Base-by-base conservation (phyloP, 64 coral and sea anemone genomes). In the Montipora sp. region DNA sequence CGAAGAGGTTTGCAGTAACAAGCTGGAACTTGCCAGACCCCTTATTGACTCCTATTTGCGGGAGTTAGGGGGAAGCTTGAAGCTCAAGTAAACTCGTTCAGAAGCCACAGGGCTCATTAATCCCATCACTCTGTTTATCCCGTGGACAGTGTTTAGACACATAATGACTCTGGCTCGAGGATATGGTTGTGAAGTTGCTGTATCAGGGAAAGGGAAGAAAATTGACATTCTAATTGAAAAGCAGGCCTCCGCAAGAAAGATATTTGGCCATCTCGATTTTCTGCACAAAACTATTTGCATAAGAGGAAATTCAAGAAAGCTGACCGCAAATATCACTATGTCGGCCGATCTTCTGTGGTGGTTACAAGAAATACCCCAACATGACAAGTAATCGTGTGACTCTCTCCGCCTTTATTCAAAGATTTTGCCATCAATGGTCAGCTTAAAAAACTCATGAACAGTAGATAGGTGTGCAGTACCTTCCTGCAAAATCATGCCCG, bases 21-120 rank as follows among this genome's bases (percentile, higher is more conserved):
- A 90, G 81, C 75, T 90, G 10, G 83, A 87, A 87, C 13, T 93
- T 49, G 4, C 60, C 58, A 83, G 83, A 10, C 91, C 83, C 4
- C 45, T 93, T 18, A 43, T 93, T 15, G 91, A 93, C 45, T 53
- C 0, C 44, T 93, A 88, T 59, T 50, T 87, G 0, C 51, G 51
- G 58, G 73, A 92, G 43, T 59, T 85, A 16, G 81, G 90, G 11
- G 76, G 78, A 77, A 51, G 23, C 16, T 7, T 92, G 49, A 65
- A 57, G 3, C 55, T 61, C 15, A 87, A 87, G 60, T 60, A 87
- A 15, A 46, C 58, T 8, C 81, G 50, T 1, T 93, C 83, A 47
- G 87, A 93, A 19, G 81, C 90, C 63, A 92, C 90, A 2, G 91
- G 91, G 81, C 59, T 87, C 0, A 15, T 79, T 2, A 93, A 86